Conservation (phyloP, 1,140 invertebrate species). For the Aricia agestis region DNA sequence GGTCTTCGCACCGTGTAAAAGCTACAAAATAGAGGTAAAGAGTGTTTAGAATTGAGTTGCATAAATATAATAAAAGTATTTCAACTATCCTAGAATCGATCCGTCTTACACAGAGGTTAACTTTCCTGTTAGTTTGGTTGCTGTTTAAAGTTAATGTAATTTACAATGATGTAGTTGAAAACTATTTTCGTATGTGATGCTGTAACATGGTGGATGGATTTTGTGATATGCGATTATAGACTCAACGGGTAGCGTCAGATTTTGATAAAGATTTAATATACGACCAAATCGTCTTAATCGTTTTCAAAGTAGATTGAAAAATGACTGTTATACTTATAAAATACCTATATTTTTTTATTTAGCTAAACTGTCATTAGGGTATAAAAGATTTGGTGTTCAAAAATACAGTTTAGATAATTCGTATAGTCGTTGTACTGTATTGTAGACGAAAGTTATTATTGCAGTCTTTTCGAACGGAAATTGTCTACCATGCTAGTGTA, state of each 20-base stretch:
- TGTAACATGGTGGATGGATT: neutral
- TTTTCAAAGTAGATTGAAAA: conserved; percentile 55
- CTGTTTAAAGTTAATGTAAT: conserved; percentile 19
- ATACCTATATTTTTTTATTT: conserved; percentile 72
- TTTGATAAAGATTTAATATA: conserved; percentile 25
- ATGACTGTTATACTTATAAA: conserved; percentile 65
- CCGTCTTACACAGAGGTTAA: conserved; percentile 18
- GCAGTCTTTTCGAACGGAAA: conserved; percentile 42
- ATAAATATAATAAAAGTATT: conserved; percentile 25
- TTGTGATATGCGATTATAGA: conserved; percentile 17
- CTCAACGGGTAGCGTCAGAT: conserved; percentile 12
- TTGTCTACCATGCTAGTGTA: neutral
- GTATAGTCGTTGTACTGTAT: conserved; percentile 47
- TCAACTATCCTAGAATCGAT: conserved; percentile 23
- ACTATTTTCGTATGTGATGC: conserved; percentile 9
- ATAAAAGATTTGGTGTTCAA: conserved; percentile 66
- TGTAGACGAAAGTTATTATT: conserved; percentile 45
- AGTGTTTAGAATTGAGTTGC: conserved; percentile 26
- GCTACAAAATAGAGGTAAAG: conserved; percentile 33
- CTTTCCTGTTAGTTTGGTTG: conserved; percentile 9
- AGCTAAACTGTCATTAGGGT: conserved; percentile 65
- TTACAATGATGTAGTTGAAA: conserved; percentile 19
- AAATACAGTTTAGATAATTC: conserved; percentile 54
- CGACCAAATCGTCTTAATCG: conserved; percentile 58
- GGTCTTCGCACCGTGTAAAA: conserved; percentile 53